Evolutionary conservation across 2,797 vertebrate genomes (phyloP), one percentile per base, ranked within the genome.

Genomic region (Anomalospiza imberbis): DNA sequence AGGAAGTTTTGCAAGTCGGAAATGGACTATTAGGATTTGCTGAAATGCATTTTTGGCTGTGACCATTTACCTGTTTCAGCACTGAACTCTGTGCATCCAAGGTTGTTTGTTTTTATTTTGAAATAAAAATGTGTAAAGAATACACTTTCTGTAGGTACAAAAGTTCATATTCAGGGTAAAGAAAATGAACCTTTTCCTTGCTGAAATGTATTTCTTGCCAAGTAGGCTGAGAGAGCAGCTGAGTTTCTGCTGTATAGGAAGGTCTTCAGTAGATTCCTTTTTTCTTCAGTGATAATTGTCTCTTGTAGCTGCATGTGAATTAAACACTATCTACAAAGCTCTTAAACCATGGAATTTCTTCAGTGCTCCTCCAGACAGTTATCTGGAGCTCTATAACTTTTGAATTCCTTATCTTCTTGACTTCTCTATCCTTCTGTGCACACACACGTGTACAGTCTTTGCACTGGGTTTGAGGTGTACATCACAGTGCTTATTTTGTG

Each of bases 41-140:
- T 84, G 89, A 93, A 60, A 65, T 58, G 11, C 38, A 36, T 25
- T 88, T 94, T 71, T 92, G 67, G 5, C 85, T 9, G 1, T 89
- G 82, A 85, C 79, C 71, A 48, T 90, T 91, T 82, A 94, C 92
- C 87, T 87, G 72, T 68, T 91, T 93, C 67, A 73, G n/a, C 78
- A 85, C 20, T 96, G 80, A 89, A 55, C 94, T 94, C 9, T 80
- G 72, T 74, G 61, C 58, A 40, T 84, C 54, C 38, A 74, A 25
- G 25, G 16, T 55, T 77, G 45, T 18, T 92, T 88, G 29, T 36
- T 93, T 93, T 81, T 75, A 32, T 85, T 90, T 92, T 74, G n/a
- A 88, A 73, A 84, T 57, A n/a, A 55, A 74, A 82, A 50, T 42
- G 17, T 58, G 28, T 66, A 32, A 89, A 62, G 70, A 82, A 36